Conservation (phyloP, 2,113 vertebrate species). For the Upupa epops region DNA sequence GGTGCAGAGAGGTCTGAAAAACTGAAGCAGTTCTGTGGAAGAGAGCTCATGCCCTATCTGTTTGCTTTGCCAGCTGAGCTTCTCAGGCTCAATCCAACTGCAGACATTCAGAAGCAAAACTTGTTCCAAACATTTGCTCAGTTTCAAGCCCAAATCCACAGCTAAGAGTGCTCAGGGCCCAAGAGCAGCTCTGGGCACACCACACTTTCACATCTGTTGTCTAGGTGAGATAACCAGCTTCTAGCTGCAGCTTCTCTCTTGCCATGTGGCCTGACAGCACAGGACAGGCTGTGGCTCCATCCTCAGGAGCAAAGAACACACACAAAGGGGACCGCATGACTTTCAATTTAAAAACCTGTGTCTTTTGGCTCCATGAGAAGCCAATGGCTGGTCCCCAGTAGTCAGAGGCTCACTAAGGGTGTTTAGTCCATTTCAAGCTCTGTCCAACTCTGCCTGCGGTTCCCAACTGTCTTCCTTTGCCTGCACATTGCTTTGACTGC, state of each 20-base stretch:
- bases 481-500: neutral
- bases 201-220: no score
- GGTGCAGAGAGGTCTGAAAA: neutral
- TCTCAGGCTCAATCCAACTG: neutral
- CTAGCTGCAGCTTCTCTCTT: neutral
- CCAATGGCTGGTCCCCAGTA: neutral
- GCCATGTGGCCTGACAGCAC: neutral
- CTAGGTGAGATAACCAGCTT: neutral
- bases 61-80: neutral
- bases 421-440: neutral
- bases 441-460: neutral
- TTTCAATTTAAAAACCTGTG: neutral
- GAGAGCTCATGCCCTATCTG: neutral
- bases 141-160: neutral
- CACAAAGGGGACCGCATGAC: neutral
- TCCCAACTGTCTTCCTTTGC: neutral
- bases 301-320: neutral
- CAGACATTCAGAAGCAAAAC: neutral
- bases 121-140: neutral
- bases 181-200: no score
- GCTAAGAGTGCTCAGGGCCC: neutral
- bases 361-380: neutral
- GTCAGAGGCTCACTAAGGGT: neutral
- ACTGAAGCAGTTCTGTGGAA: neutral
- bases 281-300: neutral